Conservation (phyloP, 1,140 invertebrate species). For the Procambarus clarkii region DNA sequence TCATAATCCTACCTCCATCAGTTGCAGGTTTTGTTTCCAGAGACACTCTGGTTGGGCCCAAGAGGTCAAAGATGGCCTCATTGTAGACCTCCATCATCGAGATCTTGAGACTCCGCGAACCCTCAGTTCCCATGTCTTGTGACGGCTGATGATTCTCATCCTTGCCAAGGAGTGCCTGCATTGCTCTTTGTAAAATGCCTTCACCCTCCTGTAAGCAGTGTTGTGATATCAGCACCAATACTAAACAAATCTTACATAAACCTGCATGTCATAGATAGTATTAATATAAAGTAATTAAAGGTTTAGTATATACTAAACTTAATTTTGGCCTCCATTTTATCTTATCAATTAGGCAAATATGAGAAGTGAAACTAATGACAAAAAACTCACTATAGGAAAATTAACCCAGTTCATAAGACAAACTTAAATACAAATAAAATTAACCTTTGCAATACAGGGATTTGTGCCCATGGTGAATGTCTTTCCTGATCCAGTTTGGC, state of each 20-base stretch:
- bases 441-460: slow-evolving; percentile 25
- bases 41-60: slow-evolving; percentile 20
- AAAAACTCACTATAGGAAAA: no score
- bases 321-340: no score
- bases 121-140: neutral
- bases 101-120: neutral
- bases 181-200: slow-evolving; percentile 56
- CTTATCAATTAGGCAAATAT: no score
- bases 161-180: slow-evolving; percentile 23
- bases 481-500: slow-evolving; percentile 79
- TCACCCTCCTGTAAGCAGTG: slow-evolving; percentile 30
- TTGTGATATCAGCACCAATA: no score
- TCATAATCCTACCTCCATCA: neutral
- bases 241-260: no score
- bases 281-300: no score
- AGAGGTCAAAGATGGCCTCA: slow-evolving; percentile 54
- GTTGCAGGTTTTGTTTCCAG: slow-evolving; percentile 34
- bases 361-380: no score
- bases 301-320: no score
- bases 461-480: slow-evolving; percentile 77
- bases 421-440: neutral
- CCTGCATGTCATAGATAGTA: no score
- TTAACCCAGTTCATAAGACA: no score
- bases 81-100: slow-evolving; percentile 64
- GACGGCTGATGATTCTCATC: neutral